Conservation (phyloP, 2,797 vertebrate species). For the Perodicticus potto region DNA sequence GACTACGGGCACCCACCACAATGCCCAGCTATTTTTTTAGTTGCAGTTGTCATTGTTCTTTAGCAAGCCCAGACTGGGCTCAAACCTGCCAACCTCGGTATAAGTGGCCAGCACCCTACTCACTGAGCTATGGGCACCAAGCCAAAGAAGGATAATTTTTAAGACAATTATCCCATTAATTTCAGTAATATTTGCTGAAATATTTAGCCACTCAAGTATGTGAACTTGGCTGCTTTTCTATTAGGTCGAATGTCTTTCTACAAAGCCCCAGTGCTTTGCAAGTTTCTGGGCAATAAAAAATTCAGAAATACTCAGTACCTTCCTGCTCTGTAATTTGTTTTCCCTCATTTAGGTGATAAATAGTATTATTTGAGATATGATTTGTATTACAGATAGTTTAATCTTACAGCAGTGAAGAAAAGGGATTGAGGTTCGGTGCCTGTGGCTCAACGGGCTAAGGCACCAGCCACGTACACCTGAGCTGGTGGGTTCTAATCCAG, state of each 20-base stretch:
- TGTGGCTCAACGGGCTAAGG: too few relatives aligned
- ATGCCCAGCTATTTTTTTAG: too few relatives aligned
- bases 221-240: slow-evolving; percentile 27
- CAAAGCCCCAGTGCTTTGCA: not conserved
- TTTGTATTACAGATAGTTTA: not conserved
- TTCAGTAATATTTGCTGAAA: slow-evolving; percentile 50
- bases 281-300: slow-evolving; percentile 33
- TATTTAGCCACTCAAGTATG: slow-evolving; percentile 37
- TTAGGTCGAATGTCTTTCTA: not conserved
- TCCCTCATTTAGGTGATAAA: not conserved
- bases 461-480: too few relatives aligned
- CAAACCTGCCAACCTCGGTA: too few relatives aligned
- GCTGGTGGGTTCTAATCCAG: too few relatives aligned
- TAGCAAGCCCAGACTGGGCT: too few relatives aligned
- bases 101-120: too few relatives aligned
- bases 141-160: not conserved
- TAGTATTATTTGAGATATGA: not conserved
- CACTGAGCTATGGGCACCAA: too few relatives aligned
- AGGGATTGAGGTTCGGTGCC: too few relatives aligned
- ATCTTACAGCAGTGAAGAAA: not conserved
- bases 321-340: not conserved
- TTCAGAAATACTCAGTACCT: slow-evolving; percentile 28
- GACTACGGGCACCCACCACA: too few relatives aligned
- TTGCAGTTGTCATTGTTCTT: too few relatives aligned
- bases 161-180: slow-evolving; percentile 50